These are phyloP conservation scores for Pyralis farinalis DNA, from an alignment of 2,888 invertebrate species.

Conservation along the genomic window DNA sequence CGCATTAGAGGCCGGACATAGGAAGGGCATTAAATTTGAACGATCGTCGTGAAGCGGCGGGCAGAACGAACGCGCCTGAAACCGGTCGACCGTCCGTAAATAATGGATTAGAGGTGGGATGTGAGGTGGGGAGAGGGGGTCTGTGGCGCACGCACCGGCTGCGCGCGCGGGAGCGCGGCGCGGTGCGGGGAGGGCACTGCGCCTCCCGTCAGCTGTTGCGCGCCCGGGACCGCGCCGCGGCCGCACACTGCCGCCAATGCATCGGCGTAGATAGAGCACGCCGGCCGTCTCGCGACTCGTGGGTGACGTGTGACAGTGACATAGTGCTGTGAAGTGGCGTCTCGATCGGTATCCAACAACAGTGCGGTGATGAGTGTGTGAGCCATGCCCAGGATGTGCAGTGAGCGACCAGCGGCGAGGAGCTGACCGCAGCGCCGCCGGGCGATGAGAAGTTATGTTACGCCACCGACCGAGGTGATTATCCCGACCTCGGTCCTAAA, in stretches of 20 bases:
- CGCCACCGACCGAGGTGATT: conserved; percentile 79
- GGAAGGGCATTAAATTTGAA: conserved; percentile 79
- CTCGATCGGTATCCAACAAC: conserved; percentile 29
- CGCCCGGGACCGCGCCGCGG: conserved; percentile 67
- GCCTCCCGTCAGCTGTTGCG: conserved; percentile 81
- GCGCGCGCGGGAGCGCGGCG: conserved; percentile 51
- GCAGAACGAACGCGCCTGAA: conserved; percentile 74
- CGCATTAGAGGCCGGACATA: conserved; percentile 77
- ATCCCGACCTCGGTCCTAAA: conserved; percentile 67
- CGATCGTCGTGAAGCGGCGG: conserved; percentile 67
- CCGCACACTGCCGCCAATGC: conserved; percentile 68
- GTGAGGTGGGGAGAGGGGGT: conserved; percentile 55
- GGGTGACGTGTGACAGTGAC: conserved; percentile 31
- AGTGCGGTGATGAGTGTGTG: conserved; percentile 47
- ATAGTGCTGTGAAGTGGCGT: conserved; percentile 31
- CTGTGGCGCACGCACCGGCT: conserved; percentile 66
- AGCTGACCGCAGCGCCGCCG: conserved; percentile 68
- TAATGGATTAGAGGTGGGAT: conserved; percentile 77
- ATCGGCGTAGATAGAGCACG: conserved; percentile 70
- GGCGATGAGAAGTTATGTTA: conserved; percentile 75
- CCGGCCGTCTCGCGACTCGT: conserved; percentile 45
- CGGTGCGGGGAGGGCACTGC: conserved; percentile 45
- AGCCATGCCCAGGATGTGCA: conserved; percentile 63
- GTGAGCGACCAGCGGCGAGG: conserved; percentile 46
- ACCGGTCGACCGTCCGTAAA: conserved; percentile 79